These are phyloP conservation scores for Rutilus rutilus DNA, from an alignment of 2,113 vertebrate species.

Conservation along the genomic window DNA sequence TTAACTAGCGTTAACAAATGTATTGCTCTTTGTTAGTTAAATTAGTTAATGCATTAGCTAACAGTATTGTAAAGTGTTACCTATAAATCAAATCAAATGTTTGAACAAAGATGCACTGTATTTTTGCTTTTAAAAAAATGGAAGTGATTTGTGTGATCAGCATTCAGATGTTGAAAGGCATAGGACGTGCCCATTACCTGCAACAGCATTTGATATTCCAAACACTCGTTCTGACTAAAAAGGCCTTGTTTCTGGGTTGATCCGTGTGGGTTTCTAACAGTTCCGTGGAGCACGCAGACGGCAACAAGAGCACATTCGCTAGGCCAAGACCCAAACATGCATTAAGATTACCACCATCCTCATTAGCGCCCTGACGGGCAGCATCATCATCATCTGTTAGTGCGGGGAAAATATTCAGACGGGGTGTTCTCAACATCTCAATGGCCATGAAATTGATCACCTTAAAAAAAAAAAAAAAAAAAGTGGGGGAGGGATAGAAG, in stretches of 20 bases:
- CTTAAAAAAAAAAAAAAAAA: neutral
- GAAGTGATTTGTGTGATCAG: neutral
- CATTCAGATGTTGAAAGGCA: neutral
- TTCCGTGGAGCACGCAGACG: neutral
- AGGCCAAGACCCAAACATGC: constrained; percentile 34
- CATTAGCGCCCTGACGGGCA: constrained; percentile 28
- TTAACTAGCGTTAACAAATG: neutral
- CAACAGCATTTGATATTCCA: constrained; percentile 30
- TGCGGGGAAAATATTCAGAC: constrained; percentile 22
- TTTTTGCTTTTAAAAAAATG: neutral
- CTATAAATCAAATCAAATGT: neutral
- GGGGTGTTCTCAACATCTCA: constrained; percentile 28
- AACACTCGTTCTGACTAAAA: neutral
- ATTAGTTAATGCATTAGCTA: neutral
- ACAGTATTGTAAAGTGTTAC: neutral
- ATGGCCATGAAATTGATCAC: constrained; percentile 29
- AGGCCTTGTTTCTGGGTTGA: constrained; percentile 19
- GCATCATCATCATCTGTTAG: constrained; percentile 48
- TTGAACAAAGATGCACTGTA: neutral
- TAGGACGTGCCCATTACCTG: neutral
- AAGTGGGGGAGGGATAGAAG: constrained; percentile 7
- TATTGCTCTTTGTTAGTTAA: neutral
- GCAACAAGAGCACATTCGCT: constrained; percentile 14
- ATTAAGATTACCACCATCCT: constrained; percentile 20
- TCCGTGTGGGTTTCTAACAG: neutral